phyloP scores from a whole-genome alignment of 2,888 invertebrate genomes.

The Coenonympha glycerion region DNA sequence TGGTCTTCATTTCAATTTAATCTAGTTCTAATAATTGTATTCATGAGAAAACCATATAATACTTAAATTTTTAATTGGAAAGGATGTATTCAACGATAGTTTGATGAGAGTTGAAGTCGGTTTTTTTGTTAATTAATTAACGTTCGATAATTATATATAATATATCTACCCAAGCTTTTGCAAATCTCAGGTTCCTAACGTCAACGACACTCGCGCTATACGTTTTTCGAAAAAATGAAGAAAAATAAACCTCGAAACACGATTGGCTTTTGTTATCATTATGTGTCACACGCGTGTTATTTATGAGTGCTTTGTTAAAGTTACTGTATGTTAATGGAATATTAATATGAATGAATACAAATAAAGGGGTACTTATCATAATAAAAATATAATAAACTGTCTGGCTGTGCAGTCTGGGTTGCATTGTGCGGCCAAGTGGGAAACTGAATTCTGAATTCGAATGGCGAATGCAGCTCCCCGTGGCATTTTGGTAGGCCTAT shows the following conservation, averaged over 20 bases:
- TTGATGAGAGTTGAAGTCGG: too few relatives aligned
- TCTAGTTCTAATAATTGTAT: too few relatives aligned
- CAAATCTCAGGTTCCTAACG: too few relatives aligned
- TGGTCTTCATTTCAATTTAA: too few relatives aligned
- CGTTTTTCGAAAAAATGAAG: not conserved
- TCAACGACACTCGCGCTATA: not conserved
- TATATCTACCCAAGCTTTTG: not conserved
- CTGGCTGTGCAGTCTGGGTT: not conserved
- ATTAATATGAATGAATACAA: conserved; percentile 10
- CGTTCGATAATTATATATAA: too few relatives aligned
- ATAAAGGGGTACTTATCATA: conserved; percentile 2
- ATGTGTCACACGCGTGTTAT: conserved; percentile 8
- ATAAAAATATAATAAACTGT: conserved; percentile 1
- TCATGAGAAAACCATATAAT: too few relatives aligned
- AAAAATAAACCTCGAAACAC: not conserved
- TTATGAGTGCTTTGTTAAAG: conserved; percentile 7
- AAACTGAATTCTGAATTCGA: not conserved
- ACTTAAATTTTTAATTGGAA: too few relatives aligned
- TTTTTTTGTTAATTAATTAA: too few relatives aligned
- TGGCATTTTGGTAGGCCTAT: not conserved
- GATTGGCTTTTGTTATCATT: conserved; percentile 8
- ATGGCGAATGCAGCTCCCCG: not conserved
- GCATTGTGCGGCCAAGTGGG: not conserved
- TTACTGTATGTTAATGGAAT: conserved; percentile 9
- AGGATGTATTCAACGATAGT: too few relatives aligned